Evolutionary conservation across 2,888 invertebrate genomes (phyloP).

Genomic region (Apeira syringaria): DNA sequence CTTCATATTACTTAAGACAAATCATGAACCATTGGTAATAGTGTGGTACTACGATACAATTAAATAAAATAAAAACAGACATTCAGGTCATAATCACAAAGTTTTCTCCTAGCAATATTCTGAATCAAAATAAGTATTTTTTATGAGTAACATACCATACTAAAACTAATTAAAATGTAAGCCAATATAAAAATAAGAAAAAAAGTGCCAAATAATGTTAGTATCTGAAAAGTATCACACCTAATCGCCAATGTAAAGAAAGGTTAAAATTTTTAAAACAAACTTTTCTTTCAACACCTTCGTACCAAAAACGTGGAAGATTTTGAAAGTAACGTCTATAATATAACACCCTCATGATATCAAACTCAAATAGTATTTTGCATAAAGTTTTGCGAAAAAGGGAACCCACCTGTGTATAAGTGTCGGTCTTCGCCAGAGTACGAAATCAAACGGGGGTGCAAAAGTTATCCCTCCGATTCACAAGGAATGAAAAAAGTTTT

Average conservation of each 20-base stretch:
- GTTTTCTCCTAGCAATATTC: no score
- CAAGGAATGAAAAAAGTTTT: slow-evolving; percentile 63
- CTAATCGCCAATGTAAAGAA: background rate
- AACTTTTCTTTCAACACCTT: slow-evolving; percentile 25
- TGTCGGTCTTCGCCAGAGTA: slow-evolving; percentile 37
- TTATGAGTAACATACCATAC: no score
- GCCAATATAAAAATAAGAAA: no score
- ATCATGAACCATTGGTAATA: no score
- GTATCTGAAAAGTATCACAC: background rate
- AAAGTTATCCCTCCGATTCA: slow-evolving; percentile 40
- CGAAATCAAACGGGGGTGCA: slow-evolving; percentile 52
- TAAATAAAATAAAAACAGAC: no score
- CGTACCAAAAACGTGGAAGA: slow-evolving; percentile 27
- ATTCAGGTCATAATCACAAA: no score
- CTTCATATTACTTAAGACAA: no score
- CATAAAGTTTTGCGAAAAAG: slow-evolving; percentile 55
- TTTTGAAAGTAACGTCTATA: slow-evolving; percentile 45
- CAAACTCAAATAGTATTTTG: slow-evolving; percentile 53
- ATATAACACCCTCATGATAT: slow-evolving; percentile 46
- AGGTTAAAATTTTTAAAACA: background rate
- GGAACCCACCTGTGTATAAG: slow-evolving; percentile 52
- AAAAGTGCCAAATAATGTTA: no score
- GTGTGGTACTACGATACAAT: no score
- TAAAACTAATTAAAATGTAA: no score
- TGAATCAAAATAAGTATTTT: no score